Evolutionary conservation across 2,888 invertebrate species (phyloP).

Genomic region (Agrilus biguttatus): DNA sequence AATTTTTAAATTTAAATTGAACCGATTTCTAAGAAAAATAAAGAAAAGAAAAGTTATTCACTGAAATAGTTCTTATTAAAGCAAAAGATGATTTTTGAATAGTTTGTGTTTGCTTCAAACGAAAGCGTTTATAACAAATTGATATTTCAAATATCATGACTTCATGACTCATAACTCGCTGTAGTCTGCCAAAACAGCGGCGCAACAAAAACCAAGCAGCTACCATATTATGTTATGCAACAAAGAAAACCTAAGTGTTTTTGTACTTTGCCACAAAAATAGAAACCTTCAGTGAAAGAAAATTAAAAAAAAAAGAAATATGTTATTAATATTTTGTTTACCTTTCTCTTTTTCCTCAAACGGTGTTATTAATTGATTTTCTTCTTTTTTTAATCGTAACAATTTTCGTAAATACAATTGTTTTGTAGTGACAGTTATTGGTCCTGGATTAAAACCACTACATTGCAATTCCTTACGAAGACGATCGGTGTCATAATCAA

Average conservation of each 20-base stretch:
- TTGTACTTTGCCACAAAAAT: neutral
- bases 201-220: neutral
- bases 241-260: neutral
- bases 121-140: too few species aligned
- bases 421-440: conserved; percentile 64
- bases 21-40: too few species aligned
- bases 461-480: conserved; percentile 48
- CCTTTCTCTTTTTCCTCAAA: conserved; percentile 13
- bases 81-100: too few species aligned
- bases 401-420: conserved; percentile 62
- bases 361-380: conserved; percentile 4
- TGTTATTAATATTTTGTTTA: conserved; percentile 9
- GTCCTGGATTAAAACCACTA: conserved; percentile 57
- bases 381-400: conserved; percentile 34
- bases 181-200: too few species aligned
- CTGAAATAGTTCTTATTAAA: too few species aligned
- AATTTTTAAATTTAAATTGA: too few species aligned
- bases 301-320: neutral
- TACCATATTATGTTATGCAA: neutral
- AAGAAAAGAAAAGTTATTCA: too few species aligned
- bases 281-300: too few species aligned
- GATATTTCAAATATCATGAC: too few species aligned
- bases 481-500: conserved; percentile 52
- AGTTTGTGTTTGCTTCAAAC: too few species aligned
- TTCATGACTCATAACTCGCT: too few species aligned